phyloP scores from a whole-genome alignment of 2,888 invertebrate species.

The Hydrotaea diabolus region DNA sequence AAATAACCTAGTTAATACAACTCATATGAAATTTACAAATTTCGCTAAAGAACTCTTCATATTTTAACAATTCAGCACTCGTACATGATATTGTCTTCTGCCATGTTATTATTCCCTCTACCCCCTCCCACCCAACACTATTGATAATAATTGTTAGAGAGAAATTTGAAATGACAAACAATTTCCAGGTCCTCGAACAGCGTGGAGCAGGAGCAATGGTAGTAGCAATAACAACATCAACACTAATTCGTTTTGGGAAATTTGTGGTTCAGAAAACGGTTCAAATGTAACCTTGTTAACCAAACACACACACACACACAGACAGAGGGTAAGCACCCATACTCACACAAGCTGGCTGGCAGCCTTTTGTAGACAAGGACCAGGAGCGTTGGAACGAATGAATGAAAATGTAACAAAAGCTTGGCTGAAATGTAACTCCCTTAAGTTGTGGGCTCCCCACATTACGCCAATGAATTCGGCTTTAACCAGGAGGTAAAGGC shows the following conservation, averaged over 20 bases:
- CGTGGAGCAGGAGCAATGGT: neutral
- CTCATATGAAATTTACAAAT: too few relatives aligned
- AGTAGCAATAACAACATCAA: constrained; percentile 6
- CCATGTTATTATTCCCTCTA: too few relatives aligned
- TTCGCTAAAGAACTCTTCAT: neutral
- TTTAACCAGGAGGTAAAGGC: neutral
- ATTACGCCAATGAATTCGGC: too few relatives aligned
- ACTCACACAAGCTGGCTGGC: neutral
- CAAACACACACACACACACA: neutral
- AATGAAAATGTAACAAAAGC: neutral
- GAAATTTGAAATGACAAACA: constrained; percentile 26
- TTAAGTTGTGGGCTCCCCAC: neutral
- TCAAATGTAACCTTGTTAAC: constrained; percentile 11
- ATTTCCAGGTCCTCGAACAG: constrained; percentile 28
- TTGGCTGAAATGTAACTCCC: constrained; percentile 1
- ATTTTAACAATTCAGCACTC: neutral
- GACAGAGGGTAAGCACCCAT: neutral
- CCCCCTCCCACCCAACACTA: neutral
- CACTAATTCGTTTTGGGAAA: constrained; percentile 26
- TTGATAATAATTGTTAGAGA: constrained; percentile 11
- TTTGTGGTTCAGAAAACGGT: constrained; percentile 25
- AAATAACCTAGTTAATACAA: too few relatives aligned
- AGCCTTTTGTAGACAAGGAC: constrained; percentile 15
- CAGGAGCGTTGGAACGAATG: neutral
- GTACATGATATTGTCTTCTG: neutral